Base-by-base conservation (phyloP, 2,888 invertebrate species). In the Drosophila kambysellisi region DNA sequence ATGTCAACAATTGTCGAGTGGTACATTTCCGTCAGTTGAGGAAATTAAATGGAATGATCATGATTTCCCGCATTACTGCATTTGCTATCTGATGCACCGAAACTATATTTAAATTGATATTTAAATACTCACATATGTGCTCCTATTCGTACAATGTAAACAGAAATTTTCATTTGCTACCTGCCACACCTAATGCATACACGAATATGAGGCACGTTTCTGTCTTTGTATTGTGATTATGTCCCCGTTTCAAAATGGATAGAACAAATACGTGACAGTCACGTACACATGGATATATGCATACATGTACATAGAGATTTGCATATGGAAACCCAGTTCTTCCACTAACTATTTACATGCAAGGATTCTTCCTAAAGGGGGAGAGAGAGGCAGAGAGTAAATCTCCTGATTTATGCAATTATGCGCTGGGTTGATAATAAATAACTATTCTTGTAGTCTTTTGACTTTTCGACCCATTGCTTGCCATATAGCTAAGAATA, bases 1-100 rank as follows among this genome's bases (percentile, higher is more conserved):
- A 63, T 60, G 53, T 37, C 69, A 65, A 43, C 33, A 17, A 25
- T 54, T 78, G 77, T 78, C 78, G 61, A 70, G 74, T 70, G 53
- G 51, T 65, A 46, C 60, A 41, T 52, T 57, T 58, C 58, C 46
- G 73, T 66, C 78, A 71, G 78, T 29, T 41, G 17, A 63, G 79
- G 78, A 79, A 79, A 79, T 78, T 68, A 74, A 60, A 70, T 57
- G 57, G 53, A 71, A 43, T 57, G 60, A 67, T 59, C 50, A 41
- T 51, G 17, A 74, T 68, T 46, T 53, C 20, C 32, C 33, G 25
- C 35, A 50, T 62, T 56, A 29, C 56, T 33, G 43, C 15, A 29
- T 12, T 41, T 32, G n/a, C 25, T 7, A 20, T 17, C 12, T 33
- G 32, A 37, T 35, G 15, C 33, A 43, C 7, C 20, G 0, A 57